Evolutionary conservation across 2,797 vertebrate species (phyloP), one percentile per base, ranked within the genome.

Genomic region (Takifugu ocellatus): DNA sequence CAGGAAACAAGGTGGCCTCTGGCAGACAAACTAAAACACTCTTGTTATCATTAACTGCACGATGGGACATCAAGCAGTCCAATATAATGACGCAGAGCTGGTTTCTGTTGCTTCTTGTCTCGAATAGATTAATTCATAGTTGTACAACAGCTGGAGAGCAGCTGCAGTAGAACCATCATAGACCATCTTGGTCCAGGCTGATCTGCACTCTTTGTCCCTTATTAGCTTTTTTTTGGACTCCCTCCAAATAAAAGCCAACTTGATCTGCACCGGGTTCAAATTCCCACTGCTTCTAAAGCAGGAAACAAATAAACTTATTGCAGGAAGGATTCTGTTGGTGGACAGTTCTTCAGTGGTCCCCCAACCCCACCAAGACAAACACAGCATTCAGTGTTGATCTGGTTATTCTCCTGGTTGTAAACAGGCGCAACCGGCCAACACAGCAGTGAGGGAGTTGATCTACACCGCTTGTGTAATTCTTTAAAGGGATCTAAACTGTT

Each of bases 171-270:
- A 57, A 54, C 53, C 49, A 53, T 74, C 79, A 59, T 21, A 54
- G 52, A 49, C 25, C 61, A 69, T 81, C 70, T 72, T n/a, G 33
- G 31, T 78, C 59, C 49, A 24, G 11, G 5, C 44, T 47, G 68
- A 21, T 25, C 1, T 61, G 15, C 15, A 49, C 56, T 61, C 47
- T 64, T 55, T 76, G 21, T 59, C 64, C 25, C 66, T 46, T 54
- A 25, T 50, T 54, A 56, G 27, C 71, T 72, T 73, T 72, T 66
- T 71, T 61, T 39, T 29, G 4, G 58, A 74, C 68, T 72, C 72
- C 57, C 65, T 79, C 50, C 70, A 61, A 68, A 68, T 77, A 51
- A 74, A 60, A 61, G 64, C 39, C 55, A 61, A 75, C 54, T 9
- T 54, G 58, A 44, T 61, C 39, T 61, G 55, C 60, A 44, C 26